Evolutionary conservation across 2,797 vertebrate species (phyloP).

Genomic region (Sciaenops ocellatus): DNA sequence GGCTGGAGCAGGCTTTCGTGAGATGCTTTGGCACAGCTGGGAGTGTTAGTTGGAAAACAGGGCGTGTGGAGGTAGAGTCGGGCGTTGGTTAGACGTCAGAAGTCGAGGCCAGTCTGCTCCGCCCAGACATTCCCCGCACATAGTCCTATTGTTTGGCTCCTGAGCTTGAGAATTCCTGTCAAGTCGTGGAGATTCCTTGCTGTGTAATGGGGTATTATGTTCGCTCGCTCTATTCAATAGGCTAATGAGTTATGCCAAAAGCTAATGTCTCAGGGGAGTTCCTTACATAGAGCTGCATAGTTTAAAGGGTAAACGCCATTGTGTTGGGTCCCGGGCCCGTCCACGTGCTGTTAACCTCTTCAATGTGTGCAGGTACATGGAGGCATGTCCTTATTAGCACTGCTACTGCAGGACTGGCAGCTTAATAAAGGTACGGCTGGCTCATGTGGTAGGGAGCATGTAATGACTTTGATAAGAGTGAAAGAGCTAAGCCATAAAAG

Average conservation of each 20-base stretch:
- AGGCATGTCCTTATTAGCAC: conserved; percentile 6
- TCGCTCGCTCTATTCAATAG: conserved; percentile 77
- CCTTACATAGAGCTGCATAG: conserved; percentile 49
- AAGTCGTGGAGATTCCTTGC: conserved; percentile 81
- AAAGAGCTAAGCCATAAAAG: conserved; percentile 10
- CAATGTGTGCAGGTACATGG: conserved; percentile 36
- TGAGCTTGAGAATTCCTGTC: conserved; percentile 76
- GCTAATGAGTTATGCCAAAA: conserved; percentile 77
- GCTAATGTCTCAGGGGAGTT: conserved; percentile 75
- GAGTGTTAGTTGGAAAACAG: conserved; percentile 60
- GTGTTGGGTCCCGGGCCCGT: conserved; percentile 58
- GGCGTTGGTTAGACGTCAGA: conserved; percentile 75
- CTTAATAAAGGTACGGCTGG: conserved; percentile 16
- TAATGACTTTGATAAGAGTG: conserved; percentile 1
- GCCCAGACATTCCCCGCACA: conserved; percentile 68
- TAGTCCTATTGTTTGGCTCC: conserved; percentile 79
- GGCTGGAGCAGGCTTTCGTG: conserved; percentile 49
- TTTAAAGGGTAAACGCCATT: conserved; percentile 70
- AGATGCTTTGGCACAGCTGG: conserved; percentile 52
- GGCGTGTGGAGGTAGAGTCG: conserved; percentile 68
- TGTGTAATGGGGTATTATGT: conserved; percentile 83
- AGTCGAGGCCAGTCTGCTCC: conserved; percentile 55
- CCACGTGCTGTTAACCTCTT: conserved; percentile 51
- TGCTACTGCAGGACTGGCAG: background rate
- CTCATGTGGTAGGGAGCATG: conserved; percentile 2